These are phyloP conservation scores for Leptoclinus maculatus DNA, from an alignment of 2,797 vertebrate species.

Conservation along the genomic window DNA sequence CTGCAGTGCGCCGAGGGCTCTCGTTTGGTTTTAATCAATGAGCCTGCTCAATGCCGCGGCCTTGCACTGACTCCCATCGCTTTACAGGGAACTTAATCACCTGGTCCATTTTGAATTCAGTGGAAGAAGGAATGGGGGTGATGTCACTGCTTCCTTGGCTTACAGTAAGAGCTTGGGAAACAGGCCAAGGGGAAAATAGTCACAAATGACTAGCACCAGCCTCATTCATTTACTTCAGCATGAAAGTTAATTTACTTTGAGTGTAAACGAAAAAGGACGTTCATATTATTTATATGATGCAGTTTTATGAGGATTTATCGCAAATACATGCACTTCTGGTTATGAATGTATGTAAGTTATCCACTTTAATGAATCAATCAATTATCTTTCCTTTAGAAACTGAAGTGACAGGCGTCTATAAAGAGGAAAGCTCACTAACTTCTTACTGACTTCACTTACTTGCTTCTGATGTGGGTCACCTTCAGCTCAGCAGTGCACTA, in stretches of 20 bases:
- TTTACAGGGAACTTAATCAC: conserved; percentile 80
- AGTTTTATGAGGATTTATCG: conserved; percentile 66
- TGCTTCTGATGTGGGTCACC: conserved; percentile 54
- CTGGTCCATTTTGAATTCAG: conserved; percentile 73
- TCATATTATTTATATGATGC: conserved; percentile 66
- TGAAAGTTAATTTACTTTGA: conserved; percentile 71
- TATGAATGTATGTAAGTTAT: conserved; percentile 53
- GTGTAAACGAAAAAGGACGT: conserved; percentile 64
- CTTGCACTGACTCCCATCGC: conserved; percentile 72
- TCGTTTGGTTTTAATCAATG: conserved; percentile 80
- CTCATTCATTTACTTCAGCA: conserved; percentile 64
- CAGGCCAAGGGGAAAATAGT: conserved; percentile 69
- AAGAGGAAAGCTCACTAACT: conserved; percentile 31
- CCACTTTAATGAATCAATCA: conserved; percentile 46
- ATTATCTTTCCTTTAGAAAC: conserved; percentile 40
- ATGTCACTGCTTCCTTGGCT: conserved; percentile 77
- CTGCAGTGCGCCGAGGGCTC: conserved; percentile 51
- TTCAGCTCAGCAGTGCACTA: conserved; percentile 55
- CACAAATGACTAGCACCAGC: conserved; percentile 62
- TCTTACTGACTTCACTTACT: conserved; percentile 39
- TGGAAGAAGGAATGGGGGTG: conserved; percentile 68
- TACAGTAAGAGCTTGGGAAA: conserved; percentile 79
- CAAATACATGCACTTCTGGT: conserved; percentile 58
- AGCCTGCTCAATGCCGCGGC: conserved; percentile 74
- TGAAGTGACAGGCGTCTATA: conserved; percentile 3